These are phyloP conservation scores for Cataglyphis livida DNA, from an alignment of 2,888 invertebrate genomes.

Conservation along the genomic window DNA sequence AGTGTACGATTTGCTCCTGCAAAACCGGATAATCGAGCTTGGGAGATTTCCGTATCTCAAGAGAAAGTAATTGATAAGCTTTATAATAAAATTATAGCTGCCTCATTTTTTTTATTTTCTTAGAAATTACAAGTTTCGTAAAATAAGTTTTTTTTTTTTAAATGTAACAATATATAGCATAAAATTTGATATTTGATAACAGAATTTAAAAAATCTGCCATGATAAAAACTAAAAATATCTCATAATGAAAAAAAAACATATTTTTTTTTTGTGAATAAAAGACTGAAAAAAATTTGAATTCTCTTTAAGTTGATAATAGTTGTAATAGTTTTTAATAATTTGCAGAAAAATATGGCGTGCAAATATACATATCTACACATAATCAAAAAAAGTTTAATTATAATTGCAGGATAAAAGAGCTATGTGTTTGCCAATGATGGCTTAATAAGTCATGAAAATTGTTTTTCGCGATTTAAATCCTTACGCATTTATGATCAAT, in stretches of 20 bases:
- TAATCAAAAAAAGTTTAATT: neutral
- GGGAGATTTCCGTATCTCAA: conserved; percentile 25
- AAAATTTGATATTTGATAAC: neutral
- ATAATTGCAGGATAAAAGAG: neutral
- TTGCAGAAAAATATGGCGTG: neutral
- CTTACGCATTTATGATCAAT: conserved; percentile 53
- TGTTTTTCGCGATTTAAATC: conserved; percentile 66
- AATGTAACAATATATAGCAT: neutral
- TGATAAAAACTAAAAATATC: neutral
- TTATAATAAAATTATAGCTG: neutral
- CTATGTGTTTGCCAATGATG: conserved; percentile 39
- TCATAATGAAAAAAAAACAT: neutral
- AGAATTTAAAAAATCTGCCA: neutral
- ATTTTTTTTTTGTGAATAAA: neutral
- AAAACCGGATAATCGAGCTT: conserved; percentile 41
- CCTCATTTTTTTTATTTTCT: neutral
- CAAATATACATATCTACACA: neutral
- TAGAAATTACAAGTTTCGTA: neutral
- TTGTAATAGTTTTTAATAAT: neutral
- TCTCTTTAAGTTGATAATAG: neutral
- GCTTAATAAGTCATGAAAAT: conserved; percentile 44
- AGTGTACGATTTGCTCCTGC: conserved; percentile 13
- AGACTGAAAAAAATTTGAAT: neutral
- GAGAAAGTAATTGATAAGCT: neutral
- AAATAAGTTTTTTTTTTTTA: neutral